Conservation (phyloP, 2,888 invertebrate species). For the Gymnocheta viridis region DNA sequence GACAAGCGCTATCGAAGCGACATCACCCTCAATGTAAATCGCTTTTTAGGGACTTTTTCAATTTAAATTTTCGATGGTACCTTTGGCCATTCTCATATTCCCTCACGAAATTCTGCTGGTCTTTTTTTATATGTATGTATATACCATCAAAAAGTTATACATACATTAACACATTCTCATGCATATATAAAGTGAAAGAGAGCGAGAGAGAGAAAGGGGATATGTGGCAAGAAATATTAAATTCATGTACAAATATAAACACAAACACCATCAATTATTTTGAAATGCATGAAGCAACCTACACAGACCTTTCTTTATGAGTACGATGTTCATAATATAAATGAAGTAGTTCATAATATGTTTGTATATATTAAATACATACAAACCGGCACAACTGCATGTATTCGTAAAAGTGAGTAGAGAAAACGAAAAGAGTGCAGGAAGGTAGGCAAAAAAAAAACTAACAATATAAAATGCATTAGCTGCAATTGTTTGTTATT, state of each 20-base stretch:
- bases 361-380: too few species aligned
- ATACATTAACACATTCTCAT: background rate
- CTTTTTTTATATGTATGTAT: background rate
- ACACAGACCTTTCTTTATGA: conserved; percentile 24
- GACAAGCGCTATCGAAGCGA: too few species aligned
- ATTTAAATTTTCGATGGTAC: too few species aligned
- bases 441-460: background rate
- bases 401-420: background rate
- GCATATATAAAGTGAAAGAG: background rate
- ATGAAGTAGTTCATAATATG: conserved; percentile 49
- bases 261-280: conserved; percentile 41
- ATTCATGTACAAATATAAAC: conserved; percentile 11
- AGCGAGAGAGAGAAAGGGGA: too few species aligned
- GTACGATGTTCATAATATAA: conserved; percentile 30
- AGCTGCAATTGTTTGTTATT: conserved; percentile 50
- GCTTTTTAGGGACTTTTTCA: too few species aligned
- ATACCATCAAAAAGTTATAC: background rate
- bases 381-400: background rate
- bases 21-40: too few species aligned
- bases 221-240: background rate
- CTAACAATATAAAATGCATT: conserved; percentile 41
- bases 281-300: conserved; percentile 16
- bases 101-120: background rate
- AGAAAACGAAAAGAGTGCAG: background rate
- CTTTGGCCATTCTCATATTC: too few species aligned